A percentile compares a stretch with the other conserved stretches of the same genome.
phyloP scores from a whole-genome alignment of 2,797 vertebrate genomes.

The Chrosomus eos region DNA sequence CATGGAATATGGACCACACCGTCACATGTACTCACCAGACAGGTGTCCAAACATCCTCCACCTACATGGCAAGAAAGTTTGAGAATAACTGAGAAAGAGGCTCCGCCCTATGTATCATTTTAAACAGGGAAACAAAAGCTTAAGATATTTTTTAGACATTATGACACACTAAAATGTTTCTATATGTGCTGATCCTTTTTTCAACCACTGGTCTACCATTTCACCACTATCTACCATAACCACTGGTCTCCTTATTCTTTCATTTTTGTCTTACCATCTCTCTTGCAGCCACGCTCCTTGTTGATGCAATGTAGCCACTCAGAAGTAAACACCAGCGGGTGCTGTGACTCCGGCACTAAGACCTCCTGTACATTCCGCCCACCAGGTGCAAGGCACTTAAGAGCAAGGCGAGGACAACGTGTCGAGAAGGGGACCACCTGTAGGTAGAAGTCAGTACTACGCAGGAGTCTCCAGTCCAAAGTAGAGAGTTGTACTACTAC shows the following conservation, averaged over 20 bases:
- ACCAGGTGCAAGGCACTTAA: slow-evolving; percentile 88
- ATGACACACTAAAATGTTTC: background rate
- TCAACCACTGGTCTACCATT: background rate
- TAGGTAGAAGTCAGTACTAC: slow-evolving; percentile 91
- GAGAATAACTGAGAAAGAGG: background rate
- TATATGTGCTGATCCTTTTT: background rate
- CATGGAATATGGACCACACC: slow-evolving; percentile 86
- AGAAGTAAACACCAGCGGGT: slow-evolving; percentile 87
- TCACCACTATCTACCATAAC: background rate
- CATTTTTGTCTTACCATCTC: slow-evolving; percentile 71
- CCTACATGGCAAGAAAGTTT: slow-evolving; percentile 32
- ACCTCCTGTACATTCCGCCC: slow-evolving; percentile 88
- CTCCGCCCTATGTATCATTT: background rate
- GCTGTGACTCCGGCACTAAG: slow-evolving; percentile 84
- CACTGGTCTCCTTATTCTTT: background rate
- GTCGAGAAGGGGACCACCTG: slow-evolving; percentile 91
- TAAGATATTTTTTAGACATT: background rate
- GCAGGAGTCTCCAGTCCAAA: slow-evolving; percentile 89
- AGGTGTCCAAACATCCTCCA: slow-evolving; percentile 84
- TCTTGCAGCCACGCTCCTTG: slow-evolving; percentile 85
- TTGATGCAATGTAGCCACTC: slow-evolving; percentile 93
- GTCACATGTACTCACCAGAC: slow-evolving; percentile 86
- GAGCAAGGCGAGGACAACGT: slow-evolving; percentile 85
- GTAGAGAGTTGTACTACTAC: slow-evolving; percentile 92
- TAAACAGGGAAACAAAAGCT: background rate